Percentiles rank a stretch among this genome's conserved stretches.
Conservation (phyloP, 37 sponge, comb jelly and placozoan genomes). For the Haliclona indistincta region DNA sequence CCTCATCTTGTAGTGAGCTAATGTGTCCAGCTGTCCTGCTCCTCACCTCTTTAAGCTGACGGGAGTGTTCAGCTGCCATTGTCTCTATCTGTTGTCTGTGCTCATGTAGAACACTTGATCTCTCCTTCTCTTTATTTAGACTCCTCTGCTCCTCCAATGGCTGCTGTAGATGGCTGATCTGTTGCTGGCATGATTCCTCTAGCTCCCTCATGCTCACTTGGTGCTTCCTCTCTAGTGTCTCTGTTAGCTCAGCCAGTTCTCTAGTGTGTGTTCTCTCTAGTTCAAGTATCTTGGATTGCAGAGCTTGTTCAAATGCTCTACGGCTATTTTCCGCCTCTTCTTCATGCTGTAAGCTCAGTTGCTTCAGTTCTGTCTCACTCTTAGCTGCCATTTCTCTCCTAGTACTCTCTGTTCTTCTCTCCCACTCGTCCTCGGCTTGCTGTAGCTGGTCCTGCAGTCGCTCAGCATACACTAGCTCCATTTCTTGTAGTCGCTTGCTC, state of each 20-base stretch:
- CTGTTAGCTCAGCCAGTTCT: not conserved
- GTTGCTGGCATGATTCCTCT: constrained; percentile 2
- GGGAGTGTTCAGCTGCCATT: not conserved
- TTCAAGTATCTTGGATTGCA: not conserved
- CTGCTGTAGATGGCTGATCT: not conserved
- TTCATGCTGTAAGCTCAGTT: not conserved
- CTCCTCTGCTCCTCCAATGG: no score
- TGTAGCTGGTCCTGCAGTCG: not conserved
- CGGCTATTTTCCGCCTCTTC: constrained; percentile 4
- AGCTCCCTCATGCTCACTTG: not conserved
- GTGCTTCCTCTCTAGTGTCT: constrained; percentile 4
- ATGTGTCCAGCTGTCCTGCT: constrained; percentile 12
- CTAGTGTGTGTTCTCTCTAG: not conserved
- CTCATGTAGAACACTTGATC: not conserved
- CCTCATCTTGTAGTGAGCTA: constrained; percentile 7
- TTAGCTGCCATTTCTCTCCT: not conserved
- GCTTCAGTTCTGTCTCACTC: constrained; percentile 8
- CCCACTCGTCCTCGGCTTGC: not conserved
- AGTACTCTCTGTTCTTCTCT: not conserved
- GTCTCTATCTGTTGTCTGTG: constrained; percentile 1
- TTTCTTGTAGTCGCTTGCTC: no score
- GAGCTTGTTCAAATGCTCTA: not conserved
- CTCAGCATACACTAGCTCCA: not conserved
- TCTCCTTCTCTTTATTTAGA: not conserved
- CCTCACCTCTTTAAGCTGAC: constrained; percentile 3